These are phyloP conservation scores for Musca vetustissima DNA, from an alignment of 1,140 invertebrate species.

Conservation along the genomic window DNA sequence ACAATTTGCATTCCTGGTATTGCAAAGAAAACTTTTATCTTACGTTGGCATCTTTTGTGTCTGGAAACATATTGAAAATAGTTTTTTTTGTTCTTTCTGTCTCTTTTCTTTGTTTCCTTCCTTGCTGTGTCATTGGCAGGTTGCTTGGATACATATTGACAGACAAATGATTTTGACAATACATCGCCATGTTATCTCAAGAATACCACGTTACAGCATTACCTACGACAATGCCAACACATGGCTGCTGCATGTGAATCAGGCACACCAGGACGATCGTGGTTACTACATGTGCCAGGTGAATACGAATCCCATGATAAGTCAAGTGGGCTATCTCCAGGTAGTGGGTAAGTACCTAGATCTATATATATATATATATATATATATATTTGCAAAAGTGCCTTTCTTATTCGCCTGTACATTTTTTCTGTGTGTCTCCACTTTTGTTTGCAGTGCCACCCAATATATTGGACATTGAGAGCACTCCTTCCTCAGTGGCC, in stretches of 20 bases:
- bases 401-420: neutral
- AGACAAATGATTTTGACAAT: constrained; percentile 92
- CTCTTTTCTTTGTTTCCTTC: constrained; percentile 9
- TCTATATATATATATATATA: too few relatives aligned
- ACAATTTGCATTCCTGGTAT: neutral
- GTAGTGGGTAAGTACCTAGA: constrained; percentile 82
- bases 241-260: constrained; percentile 84
- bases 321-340: constrained; percentile 89
- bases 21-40: neutral
- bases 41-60: neutral
- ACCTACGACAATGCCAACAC: constrained; percentile 90
- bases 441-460: constrained; percentile 74
- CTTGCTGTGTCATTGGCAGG: constrained; percentile 60
- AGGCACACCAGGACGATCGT: constrained; percentile 84
- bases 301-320: constrained; percentile 95
- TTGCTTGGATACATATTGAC: constrained; percentile 92
- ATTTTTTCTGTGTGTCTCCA: neutral
- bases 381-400: neutral
- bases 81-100: neutral
- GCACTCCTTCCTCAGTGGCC: constrained; percentile 83
- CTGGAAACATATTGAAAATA: too few relatives aligned
- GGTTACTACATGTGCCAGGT: constrained; percentile 93
- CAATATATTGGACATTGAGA: constrained; percentile 82
- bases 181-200: constrained; percentile 85
- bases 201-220: constrained; percentile 83